Conservation (phyloP, 2,888 invertebrate genomes). For the Drosophila testacea region DNA sequence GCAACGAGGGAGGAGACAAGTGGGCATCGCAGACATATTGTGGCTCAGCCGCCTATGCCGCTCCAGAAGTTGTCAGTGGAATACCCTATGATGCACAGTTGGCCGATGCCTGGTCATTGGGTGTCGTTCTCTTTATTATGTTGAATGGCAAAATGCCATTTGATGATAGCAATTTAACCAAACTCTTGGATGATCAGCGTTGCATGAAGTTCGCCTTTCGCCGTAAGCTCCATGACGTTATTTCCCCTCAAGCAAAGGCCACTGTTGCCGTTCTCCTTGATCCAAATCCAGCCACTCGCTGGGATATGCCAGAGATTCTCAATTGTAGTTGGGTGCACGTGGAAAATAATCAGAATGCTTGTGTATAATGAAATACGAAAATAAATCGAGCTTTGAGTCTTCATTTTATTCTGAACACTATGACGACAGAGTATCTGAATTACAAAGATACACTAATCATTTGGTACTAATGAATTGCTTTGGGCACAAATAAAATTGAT, state of each 20-base stretch:
- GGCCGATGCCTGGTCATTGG: slow-evolving; percentile 97
- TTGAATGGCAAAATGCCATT: slow-evolving; percentile 97
- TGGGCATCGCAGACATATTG: slow-evolving; percentile 96
- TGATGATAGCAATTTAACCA: slow-evolving; percentile 94
- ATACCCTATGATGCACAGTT: slow-evolving; percentile 94
- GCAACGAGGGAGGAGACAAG: slow-evolving; percentile 89
- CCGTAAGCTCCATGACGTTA: slow-evolving; percentile 89
- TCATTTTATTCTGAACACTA: not conserved
- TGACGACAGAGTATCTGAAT: not conserved
- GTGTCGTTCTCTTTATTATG: slow-evolving; percentile 97
- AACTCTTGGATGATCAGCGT: slow-evolving; percentile 93
- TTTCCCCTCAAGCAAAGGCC: slow-evolving; percentile 90
- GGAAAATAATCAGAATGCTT: slow-evolving; percentile 7
- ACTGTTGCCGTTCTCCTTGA: slow-evolving; percentile 93
- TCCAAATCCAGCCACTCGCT: slow-evolving; percentile 91
- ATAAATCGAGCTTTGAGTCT: not conserved
- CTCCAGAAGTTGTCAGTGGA: slow-evolving; percentile 96
- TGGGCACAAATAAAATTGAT: not conserved
- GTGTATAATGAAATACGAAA: not conserved
- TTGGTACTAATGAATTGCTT: too few species aligned
- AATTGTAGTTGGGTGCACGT: slow-evolving; percentile 89
- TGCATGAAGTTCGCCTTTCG: slow-evolving; percentile 92
- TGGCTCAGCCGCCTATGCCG: slow-evolving; percentile 97
- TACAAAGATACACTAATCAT: not conserved
- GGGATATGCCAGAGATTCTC: slow-evolving; percentile 90